These are phyloP conservation scores for Pocillopora meandrina DNA, from an alignment of 92 coral and sea anemone species.

Conservation along the genomic window DNA sequence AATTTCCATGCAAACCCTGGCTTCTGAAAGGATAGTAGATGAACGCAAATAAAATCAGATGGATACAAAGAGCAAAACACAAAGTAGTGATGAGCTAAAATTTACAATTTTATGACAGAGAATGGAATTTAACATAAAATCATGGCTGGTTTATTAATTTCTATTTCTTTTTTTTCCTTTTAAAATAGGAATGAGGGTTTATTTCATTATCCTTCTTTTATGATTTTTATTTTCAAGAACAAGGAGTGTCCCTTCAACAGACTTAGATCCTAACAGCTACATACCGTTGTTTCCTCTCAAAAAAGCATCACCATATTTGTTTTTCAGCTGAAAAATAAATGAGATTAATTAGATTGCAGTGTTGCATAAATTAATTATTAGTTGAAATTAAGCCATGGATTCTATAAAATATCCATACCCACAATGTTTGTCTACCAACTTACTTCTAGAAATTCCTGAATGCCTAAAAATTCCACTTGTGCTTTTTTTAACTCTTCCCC, in stretches of 20 bases:
- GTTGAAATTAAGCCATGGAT: too few species aligned
- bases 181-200: too few species aligned
- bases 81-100: not conserved
- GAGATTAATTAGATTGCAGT: not conserved
- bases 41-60: not conserved
- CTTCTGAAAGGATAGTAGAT: not conserved
- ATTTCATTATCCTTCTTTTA: too few species aligned
- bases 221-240: not conserved
- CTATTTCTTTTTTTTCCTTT: too few species aligned
- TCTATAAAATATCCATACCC: too few species aligned
- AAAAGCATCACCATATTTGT: constrained; percentile 99
- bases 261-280: not conserved
- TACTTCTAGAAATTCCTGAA: too few species aligned
- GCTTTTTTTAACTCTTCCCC: too few species aligned
- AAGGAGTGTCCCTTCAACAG: not conserved
- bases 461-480: too few species aligned
- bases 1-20: too few species aligned
- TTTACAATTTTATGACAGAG: not conserved
- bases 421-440: too few species aligned
- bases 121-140: not conserved
- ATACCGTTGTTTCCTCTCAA: constrained; percentile 96
- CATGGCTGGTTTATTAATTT: too few species aligned
- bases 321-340: constrained; percentile 64
- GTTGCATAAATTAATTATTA: not conserved
- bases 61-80: not conserved